Conservation (phyloP, 2,888 invertebrate genomes). For the Lepeophtheirus nordmannii region DNA sequence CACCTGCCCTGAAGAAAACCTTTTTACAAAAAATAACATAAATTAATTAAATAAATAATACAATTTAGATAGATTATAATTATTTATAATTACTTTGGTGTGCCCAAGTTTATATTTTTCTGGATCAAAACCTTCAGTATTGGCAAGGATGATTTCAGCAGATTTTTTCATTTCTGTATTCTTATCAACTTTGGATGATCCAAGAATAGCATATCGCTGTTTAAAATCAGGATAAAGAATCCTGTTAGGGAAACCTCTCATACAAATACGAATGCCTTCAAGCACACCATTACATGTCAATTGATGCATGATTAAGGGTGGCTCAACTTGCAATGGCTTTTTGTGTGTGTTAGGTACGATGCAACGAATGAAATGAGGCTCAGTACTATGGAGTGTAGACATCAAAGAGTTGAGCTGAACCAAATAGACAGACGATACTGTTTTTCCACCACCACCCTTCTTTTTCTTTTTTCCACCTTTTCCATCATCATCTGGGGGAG, state of each 20-base stretch:
- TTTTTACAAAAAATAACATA: slow-evolving; percentile 35
- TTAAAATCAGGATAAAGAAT: slow-evolving; percentile 44
- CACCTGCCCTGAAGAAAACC: slow-evolving; percentile 99
- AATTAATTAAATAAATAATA: slow-evolving; percentile 33
- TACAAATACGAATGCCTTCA: slow-evolving; percentile 55
- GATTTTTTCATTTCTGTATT: slow-evolving; percentile 65
- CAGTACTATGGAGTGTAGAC: slow-evolving; percentile 84
- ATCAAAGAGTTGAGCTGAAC: slow-evolving; percentile 93
- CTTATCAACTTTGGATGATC: slow-evolving; percentile 30
- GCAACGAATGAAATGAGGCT: slow-evolving; percentile 99
- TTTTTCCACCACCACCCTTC: slow-evolving; percentile 98
- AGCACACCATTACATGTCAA: slow-evolving; percentile 99
- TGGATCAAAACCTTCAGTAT: slow-evolving; percentile 60
- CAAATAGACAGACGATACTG: slow-evolving; percentile 93
- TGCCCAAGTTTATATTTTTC: slow-evolving; percentile 88
- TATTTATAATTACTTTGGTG: slow-evolving; percentile 48
- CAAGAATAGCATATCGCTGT: slow-evolving; percentile 37
- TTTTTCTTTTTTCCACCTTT: slow-evolving; percentile 52
- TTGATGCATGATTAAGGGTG: slow-evolving; percentile 91
- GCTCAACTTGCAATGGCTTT: slow-evolving; percentile 35
- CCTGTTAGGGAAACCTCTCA: slow-evolving; percentile 43
- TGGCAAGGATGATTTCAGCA: slow-evolving; percentile 62
- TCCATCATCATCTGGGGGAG: slow-evolving; percentile 43
- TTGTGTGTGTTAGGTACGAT: slow-evolving; percentile 98
- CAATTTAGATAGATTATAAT: not conserved